These are phyloP conservation scores for Oscheius sp. DNA, from an alignment of 2,888 invertebrate genomes.

Conservation along the genomic window DNA sequence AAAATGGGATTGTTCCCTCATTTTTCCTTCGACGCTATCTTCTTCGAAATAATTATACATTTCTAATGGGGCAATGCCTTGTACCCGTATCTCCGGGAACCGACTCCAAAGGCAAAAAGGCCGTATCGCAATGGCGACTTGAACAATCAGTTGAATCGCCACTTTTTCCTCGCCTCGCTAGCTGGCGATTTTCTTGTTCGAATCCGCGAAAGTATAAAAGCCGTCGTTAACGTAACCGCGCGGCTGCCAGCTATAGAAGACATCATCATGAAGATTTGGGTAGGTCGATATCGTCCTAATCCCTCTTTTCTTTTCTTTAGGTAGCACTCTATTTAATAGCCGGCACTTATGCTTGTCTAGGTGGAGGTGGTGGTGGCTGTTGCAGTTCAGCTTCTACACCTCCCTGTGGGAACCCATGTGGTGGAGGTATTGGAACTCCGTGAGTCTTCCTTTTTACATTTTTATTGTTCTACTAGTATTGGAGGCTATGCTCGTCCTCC, in stretches of 20 bases:
- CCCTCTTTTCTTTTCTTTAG: constrained; percentile 1
- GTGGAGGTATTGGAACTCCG: neutral
- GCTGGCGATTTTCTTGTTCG: constrained; percentile 32
- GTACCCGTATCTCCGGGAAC: constrained; percentile 13
- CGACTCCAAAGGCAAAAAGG: constrained; percentile 11
- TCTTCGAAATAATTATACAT: too few relatives aligned
- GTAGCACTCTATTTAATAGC: constrained; percentile 8
- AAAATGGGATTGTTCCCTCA: too few relatives aligned
- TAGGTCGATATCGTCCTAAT: neutral
- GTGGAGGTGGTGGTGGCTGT: constrained; percentile 23
- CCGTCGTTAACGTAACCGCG: constrained; percentile 9
- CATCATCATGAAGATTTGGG: constrained; percentile 11
- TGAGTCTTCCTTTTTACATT: neutral
- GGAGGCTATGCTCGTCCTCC: neutral
- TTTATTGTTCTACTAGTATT: neutral
- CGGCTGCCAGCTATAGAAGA: neutral
- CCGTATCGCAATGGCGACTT: constrained; percentile 31
- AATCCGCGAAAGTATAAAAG: constrained; percentile 25
- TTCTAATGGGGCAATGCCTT: neutral
- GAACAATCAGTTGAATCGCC: constrained; percentile 31
- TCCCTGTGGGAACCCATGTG: constrained; percentile 19
- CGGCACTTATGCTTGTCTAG: constrained; percentile 23
- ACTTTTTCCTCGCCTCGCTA: constrained; percentile 29
- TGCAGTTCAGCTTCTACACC: constrained; percentile 16
- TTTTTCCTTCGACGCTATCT: too few relatives aligned